phyloP scores from a whole-genome alignment of 2,797 vertebrate genomes.

The Chaenodraco wilsoni region DNA sequence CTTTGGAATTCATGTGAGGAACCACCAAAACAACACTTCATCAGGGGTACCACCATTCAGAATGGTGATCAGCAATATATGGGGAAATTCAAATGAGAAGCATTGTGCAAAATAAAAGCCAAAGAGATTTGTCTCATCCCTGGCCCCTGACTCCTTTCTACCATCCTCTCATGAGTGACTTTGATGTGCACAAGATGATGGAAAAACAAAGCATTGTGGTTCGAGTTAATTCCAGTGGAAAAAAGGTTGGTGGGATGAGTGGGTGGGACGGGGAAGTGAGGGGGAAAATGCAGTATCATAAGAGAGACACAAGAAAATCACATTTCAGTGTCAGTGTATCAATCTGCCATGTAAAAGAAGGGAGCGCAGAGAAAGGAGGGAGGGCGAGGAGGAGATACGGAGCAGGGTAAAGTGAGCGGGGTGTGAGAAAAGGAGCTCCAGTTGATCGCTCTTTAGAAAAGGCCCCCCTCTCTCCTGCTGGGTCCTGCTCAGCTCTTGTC shows the following conservation, averaged over 20 bases:
- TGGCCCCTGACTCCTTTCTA: slow-evolving; percentile 71
- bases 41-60: slow-evolving; percentile 81
- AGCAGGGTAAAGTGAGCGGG: slow-evolving; percentile 60
- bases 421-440: slow-evolving; percentile 85
- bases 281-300: slow-evolving; percentile 65
- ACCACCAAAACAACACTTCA: slow-evolving; percentile 83
- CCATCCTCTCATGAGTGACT: slow-evolving; percentile 76
- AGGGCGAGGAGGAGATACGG: slow-evolving; percentile 50
- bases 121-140: slow-evolving; percentile 79
- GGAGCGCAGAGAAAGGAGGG: slow-evolving; percentile 49
- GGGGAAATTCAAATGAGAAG: slow-evolving; percentile 78
- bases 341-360: slow-evolving; percentile 75
- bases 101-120: slow-evolving; percentile 74
- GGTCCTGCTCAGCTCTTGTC: slow-evolving; percentile 81
- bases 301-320: slow-evolving; percentile 77
- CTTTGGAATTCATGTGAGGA: slow-evolving; percentile 76
- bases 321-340: slow-evolving; percentile 79
- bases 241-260: slow-evolving; percentile 73
- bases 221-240: slow-evolving; percentile 75
- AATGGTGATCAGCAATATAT: slow-evolving; percentile 79
- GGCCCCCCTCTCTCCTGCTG: slow-evolving; percentile 83
- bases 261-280: slow-evolving; percentile 54
- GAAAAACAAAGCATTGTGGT: slow-evolving; percentile 78
- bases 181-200: slow-evolving; percentile 84
- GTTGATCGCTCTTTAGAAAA: slow-evolving; percentile 84